Evolutionary conservation across 2,113 vertebrate genomes (phyloP).

Genomic region (Anas platyrhynchos): DNA sequence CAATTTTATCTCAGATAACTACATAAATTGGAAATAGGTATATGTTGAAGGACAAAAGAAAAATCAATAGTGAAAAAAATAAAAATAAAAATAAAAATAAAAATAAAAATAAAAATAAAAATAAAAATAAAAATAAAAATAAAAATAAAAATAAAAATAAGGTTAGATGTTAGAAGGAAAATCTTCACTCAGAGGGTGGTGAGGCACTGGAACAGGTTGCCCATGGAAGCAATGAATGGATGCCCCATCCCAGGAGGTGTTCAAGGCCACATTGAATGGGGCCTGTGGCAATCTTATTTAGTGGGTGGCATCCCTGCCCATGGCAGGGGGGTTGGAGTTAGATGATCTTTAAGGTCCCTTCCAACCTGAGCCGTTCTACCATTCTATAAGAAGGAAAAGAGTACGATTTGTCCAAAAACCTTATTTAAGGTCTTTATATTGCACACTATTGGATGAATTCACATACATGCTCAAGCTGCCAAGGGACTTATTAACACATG

Average conservation of each 20-base stretch:
- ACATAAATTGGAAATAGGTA: not conserved
- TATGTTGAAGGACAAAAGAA: not conserved
- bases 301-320: too few species aligned
- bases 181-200: too few species aligned
- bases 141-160: not conserved
- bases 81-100: not conserved
- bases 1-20: not conserved
- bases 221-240: too few species aligned
- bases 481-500: not conserved
- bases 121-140: too few species aligned
- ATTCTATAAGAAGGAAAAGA: not conserved
- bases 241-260: too few species aligned
- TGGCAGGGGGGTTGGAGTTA: too few species aligned
- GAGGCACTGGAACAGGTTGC: too few species aligned
- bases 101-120: not conserved
- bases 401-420: not conserved
- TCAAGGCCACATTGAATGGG: too few species aligned
- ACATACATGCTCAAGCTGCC: not conserved
- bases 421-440: not conserved
- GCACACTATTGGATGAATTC: not conserved
- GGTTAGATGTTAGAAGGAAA: too few species aligned
- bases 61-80: not conserved
- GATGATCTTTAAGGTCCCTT: too few species aligned
- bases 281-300: too few species aligned
- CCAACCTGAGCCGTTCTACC: too few species aligned